Evolutionary conservation across 2,113 vertebrate genomes (phyloP), one percentile per base, ranked within the genome.

Genomic region (Eulacestoma nigropectus): DNA sequence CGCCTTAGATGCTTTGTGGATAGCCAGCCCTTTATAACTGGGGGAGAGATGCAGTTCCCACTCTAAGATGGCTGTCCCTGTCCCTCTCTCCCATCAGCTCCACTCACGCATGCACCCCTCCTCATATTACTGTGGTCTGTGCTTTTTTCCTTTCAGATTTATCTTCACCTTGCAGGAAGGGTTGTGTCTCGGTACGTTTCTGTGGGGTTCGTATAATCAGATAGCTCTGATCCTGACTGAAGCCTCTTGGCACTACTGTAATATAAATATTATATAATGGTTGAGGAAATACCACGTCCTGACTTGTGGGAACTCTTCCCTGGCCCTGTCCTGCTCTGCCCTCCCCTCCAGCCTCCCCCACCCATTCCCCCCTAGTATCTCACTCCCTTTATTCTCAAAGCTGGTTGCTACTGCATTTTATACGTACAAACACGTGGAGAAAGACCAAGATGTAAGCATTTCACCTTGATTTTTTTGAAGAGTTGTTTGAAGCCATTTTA

Each of bases 231-330:
- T 87, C 67, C 86, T 67, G 67, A 86, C 75, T 74, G 60, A 18
- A 96, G 64, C 52, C 85, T 77, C 91, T 96, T 88, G 59, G 75
- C 72, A 80, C 27, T 64, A 30, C 52, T 42, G 30, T 69, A 96
- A 88, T 75, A 91, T 64, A 74, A 94, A 91, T 90, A 88, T 87
- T 67, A 76, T 55, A 56, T 74, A 80, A 77, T 27, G 63, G 50
- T 63, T 60, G 75, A 96, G 82, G 82, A 95, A 93, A 88, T 60
- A 64, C 32, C 76, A 64, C 0, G 0, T 91, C 67, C 82, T 86
- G 79, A 42, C 60, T 78, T 93, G 73, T 62, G 72, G 90, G 82
- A 95, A n/a, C 68, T 84, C 85, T 59, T 84, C 19, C 46, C 33
- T 42, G 16, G 3, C 35, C 21, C 46, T 52, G 11, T 35, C 12